Percentiles rank a stretch among this genome's conserved stretches.
phyloP scores from a whole-genome alignment of 1,140 invertebrate genomes.

The Bombus pascuorum region DNA sequence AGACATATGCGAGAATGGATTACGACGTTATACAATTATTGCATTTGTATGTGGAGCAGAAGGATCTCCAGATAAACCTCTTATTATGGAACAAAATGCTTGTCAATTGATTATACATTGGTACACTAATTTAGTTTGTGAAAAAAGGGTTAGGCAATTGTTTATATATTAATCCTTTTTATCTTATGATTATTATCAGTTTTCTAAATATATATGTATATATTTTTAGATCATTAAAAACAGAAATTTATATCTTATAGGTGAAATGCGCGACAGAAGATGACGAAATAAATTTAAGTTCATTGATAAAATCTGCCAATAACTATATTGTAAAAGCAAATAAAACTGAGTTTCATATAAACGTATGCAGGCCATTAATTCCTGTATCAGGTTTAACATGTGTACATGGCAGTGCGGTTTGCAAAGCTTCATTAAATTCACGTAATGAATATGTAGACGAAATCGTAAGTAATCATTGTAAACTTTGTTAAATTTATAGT shows the following conservation, averaged over 20 bases:
- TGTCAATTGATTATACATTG: conserved; percentile 82
- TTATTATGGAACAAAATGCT: conserved; percentile 79
- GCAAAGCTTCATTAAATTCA: conserved; percentile 75
- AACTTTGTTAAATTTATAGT: neutral
- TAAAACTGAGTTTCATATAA: conserved; percentile 76
- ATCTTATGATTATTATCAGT: conserved; percentile 21
- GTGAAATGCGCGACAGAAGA: conserved; percentile 70
- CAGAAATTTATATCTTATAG: conserved; percentile 53
- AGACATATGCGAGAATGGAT: conserved; percentile 71
- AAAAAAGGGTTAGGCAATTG: conserved; percentile 74
- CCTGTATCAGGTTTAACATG: conserved; percentile 80
- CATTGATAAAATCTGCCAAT: conserved; percentile 76
- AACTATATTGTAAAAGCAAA: conserved; percentile 81
- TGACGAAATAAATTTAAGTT: conserved; percentile 77
- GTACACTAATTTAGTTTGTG: conserved; percentile 79
- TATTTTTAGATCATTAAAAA: neutral
- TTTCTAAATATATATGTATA: conserved; percentile 12
- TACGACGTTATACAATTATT: conserved; percentile 80
- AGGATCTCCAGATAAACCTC: conserved; percentile 68
- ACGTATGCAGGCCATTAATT: conserved; percentile 82
- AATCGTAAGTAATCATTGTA: conserved; percentile 75
- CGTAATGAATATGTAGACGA: conserved; percentile 76
- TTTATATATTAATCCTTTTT: neutral
- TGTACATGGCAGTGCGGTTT: conserved; percentile 80
- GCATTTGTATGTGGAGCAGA: conserved; percentile 81